Base-by-base conservation (phyloP, 2,113 vertebrate species). In the Steatornis caripensis region DNA sequence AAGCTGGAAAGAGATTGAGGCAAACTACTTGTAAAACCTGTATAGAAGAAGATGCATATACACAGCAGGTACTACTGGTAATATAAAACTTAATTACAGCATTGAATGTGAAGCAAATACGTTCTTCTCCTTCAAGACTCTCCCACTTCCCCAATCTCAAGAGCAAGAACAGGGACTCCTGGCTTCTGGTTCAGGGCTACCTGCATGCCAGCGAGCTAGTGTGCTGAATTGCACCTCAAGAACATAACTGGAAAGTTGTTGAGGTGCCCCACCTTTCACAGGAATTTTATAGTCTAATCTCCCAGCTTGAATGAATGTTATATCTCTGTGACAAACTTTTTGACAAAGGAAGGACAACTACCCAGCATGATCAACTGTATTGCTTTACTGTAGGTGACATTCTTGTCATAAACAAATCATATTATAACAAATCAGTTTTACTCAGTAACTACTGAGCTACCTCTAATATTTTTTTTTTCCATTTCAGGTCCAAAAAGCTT, bases 271-370 rank as follows among this genome's bases (percentile, higher is more conserved):
- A 18, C 15, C n/a, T 48, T 75, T 61, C 41, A 32, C 21, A 36
- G 39, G 14, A 61, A 54, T 61, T 32, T 61, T 30, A 36, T 41
- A 54, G 29, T n/a, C 24, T 54, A 68, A 45, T n/a, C 36, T n/a
- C 17, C 17, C 24, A 32, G 6, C 7, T 54, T 61, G 12, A 20
- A 54, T 39, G 18, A 32, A 54, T 1, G 1, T 5, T 27, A 1
- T 15, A 66, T 53, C 34, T 91, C 53, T 53, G 21, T 74, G 53
- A 74, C 3, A 61, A 86, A 30, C 10, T 12, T 79, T 53, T 46
- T 54, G 9, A 60, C 12, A 41, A 74, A 46, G 46, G n/a, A 80
- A 21, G 49, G 9, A 46, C 9, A 72, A 26, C 24, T 32, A 41
- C 8, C 24, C 34, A 46, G 20, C 17, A 65, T 74, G 24, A 86